Evolutionary conservation across 2,888 invertebrate species (phyloP).

Genomic region (Cantharis nigra): DNA sequence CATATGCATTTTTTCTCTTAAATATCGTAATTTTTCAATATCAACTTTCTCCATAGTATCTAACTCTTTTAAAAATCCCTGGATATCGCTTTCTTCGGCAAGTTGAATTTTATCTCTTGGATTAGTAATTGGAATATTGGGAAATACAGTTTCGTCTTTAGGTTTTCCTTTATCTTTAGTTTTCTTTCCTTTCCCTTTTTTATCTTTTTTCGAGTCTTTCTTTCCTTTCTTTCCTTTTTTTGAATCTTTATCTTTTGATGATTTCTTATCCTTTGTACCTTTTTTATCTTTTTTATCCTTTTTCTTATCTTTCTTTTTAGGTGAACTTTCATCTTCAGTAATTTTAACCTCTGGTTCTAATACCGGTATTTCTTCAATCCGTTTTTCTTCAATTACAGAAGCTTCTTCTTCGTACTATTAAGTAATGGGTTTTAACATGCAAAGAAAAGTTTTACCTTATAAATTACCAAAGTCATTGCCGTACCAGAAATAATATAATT

Average conservation of each 20-base stretch:
- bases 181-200: neutral
- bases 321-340: neutral
- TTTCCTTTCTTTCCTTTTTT: neutral
- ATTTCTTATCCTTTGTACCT: constrained; percentile 17
- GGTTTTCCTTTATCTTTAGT: neutral
- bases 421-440: neutral
- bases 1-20: neutral
- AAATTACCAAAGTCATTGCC: constrained; percentile 17
- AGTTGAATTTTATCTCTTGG: constrained; percentile 16
- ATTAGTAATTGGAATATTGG: constrained; percentile 28
- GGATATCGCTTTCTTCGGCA: constrained; percentile 2
- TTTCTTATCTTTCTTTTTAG: constrained; percentile 11
- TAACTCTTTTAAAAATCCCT: constrained; percentile 10
- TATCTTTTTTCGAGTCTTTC: neutral
- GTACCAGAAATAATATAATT: constrained; percentile 16
- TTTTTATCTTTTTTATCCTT: constrained; percentile 14
- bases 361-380: neutral
- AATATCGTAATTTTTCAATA: constrained; percentile 2
- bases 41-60: constrained; percentile 8
- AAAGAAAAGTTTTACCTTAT: neutral
- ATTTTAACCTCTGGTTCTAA: neutral
- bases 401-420: neutral
- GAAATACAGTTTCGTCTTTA: constrained; percentile 15
- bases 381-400: neutral
- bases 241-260: constrained; percentile 5